Evolutionary conservation across 2,888 invertebrate genomes (phyloP), one percentile per base, ranked within the genome.

Genomic region (Proisotoma minuta): DNA sequence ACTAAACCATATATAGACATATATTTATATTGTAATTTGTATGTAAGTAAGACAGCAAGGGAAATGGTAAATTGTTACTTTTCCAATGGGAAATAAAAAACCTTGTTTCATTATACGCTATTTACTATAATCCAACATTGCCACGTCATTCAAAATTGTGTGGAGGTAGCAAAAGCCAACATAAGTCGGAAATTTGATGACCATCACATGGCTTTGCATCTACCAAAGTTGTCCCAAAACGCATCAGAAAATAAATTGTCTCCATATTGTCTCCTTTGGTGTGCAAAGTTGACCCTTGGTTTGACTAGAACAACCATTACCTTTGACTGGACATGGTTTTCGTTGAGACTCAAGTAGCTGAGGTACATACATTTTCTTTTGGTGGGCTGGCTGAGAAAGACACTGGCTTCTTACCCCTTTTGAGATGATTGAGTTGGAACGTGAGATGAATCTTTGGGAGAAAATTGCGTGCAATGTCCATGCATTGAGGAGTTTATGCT

Each of bases 381-480:
- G 47, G 10, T 47, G 4, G 20, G 49, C 4, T 22, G 23, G 47
- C 56, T 56, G 43, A 5, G 28, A 40, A 60, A 61, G 63, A 57
- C 60, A 59, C 63, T 66, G 61, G 61, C 63, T 63, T 65, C 63
- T 65, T 60, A 56, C 62, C 67, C 65, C 65, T 64, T 68, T 66
- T 53, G 60, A 70, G 69, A 70, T 72, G 72, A 72, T 72, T 72
- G 72, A 72, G 72, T 72, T 68, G 69, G 54, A 39, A 72, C 72
- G 72, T 72, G 72, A 64, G 63, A 24, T 40, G 70, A 69, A 69
- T 72, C 15, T 3, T 26, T 5, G 49, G 22, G 23, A 47, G n/a
- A 49, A 23, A n/a, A 24, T 22, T 22, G 49, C 26, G 40, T 24
- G 53, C 29, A 29, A n/a, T 49, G 10, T 47, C 10, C 10, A n/a